Conservation (phyloP, 2,113 vertebrate genomes). For the Capreolus pygargus region DNA sequence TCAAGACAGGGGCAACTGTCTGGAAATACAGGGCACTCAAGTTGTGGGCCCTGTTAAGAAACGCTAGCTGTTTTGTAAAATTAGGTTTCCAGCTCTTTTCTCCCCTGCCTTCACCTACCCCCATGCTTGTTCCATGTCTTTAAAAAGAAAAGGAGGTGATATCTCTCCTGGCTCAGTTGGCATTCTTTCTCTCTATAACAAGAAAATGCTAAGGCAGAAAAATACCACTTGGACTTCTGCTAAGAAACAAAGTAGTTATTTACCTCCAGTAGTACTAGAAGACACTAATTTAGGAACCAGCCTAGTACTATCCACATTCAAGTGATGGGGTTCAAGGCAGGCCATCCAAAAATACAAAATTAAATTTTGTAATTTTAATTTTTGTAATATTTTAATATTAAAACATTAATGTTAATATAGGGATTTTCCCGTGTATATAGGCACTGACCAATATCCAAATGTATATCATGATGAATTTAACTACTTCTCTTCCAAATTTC, state of each 20-base stretch:
- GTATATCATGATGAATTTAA: neutral
- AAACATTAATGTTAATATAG: neutral
- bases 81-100: neutral
- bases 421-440: neutral
- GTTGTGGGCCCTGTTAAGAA: neutral
- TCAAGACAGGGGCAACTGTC: constrained; percentile 57
- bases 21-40: constrained; percentile 47
- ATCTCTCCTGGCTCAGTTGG: neutral
- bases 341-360: neutral
- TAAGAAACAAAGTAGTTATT: neutral
- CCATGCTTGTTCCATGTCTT: neutral
- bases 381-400: neutral
- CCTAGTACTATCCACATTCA: neutral
- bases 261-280: neutral
- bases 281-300: neutral
- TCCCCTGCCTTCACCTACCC: neutral
- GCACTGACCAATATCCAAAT: neutral
- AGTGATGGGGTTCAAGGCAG: neutral
- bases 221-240: neutral
- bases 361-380: neutral
- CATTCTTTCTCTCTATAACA: neutral
- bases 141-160: neutral
- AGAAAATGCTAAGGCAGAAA: neutral
- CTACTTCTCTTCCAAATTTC: neutral
- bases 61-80: constrained; percentile 27